Evolutionary conservation across 2,888 invertebrate genomes (phyloP), one percentile per base, ranked within the genome.

Genomic region (Microplitis deprimator): DNA sequence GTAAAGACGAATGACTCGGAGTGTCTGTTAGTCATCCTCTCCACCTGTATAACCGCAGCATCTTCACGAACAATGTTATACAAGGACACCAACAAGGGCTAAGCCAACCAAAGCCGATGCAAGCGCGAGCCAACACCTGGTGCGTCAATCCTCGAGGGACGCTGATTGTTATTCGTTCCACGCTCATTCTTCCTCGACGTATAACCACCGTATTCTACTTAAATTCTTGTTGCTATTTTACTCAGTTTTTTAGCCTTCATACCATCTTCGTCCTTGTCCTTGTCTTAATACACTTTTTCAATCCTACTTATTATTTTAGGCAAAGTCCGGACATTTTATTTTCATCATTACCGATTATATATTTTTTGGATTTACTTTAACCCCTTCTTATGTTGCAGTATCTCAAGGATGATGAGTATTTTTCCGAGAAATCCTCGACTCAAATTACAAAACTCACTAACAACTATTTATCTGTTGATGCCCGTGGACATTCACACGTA

Each of bases 41-140:
- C 69, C 61, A 77, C 77, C 73, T 77, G 73, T 59, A 74, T 50
- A 50, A 50, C 50, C 50, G 13, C 50, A 62, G 69, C 65, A 74
- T 77, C 73, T 65, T 74, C 60, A 59, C 68, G 65, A 73, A 74
- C 29, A 17, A 20, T 73, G 64, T 50, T 73, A 64, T 76, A 72
- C 68, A 40, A 41, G 65, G 61, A 65, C 59, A 59, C 39, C 64
- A n/a, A 20, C 38, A 70, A 64, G 69, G 60, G 38, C 87, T 87
- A 87, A 87, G 87, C 87, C 86, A 82, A 82, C 82, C 81, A 77
- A 77, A 77, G 77, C 77, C 74, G 77, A 77, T 77, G 77, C 77
- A 84, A 85, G 86, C 86, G 88, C 88, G 87, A 86, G 86, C 86
- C 85, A 80, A 84, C 89, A 89, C 89, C 89, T 89, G 89, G 89